Evolutionary conservation across 2,113 vertebrate species (phyloP).

Genomic region (Elachura formosa): DNA sequence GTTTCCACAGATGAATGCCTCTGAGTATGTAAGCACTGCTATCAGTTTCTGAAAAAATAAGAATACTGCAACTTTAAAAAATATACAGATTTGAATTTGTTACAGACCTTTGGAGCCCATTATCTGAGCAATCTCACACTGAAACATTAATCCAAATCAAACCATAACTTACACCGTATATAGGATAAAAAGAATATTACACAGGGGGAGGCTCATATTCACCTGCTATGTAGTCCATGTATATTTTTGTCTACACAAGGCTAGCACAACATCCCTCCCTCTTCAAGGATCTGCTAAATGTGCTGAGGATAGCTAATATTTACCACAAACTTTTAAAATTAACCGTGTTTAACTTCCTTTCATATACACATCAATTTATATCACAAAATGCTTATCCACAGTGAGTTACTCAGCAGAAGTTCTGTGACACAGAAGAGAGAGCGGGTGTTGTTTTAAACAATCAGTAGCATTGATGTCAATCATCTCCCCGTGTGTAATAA

Average conservation of each 20-base stretch:
- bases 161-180: conserved; percentile 68
- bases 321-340: neutral
- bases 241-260: neutral
- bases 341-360: neutral
- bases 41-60: neutral
- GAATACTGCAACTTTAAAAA: conserved; percentile 78
- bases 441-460: neutral
- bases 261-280: conserved; percentile 3
- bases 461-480: conserved; percentile 10
- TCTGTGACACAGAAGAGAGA: neutral
- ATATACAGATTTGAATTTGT: conserved; percentile 14
- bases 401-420: neutral
- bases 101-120: conserved; percentile 24
- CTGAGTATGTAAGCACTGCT: neutral
- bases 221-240: neutral
- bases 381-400: conserved; percentile 7
- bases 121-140: conserved; percentile 35
- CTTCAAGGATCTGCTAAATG: neutral
- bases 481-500: conserved; percentile 78
- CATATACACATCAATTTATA: neutral
- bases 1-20: neutral
- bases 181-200: conserved; percentile 80
- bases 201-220: conserved; percentile 68
- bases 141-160: conserved; percentile 12
- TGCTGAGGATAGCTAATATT: neutral